A percentile compares a stretch with the other conserved stretches of the same genome.
These are phyloP conservation scores for Sinentomon sp. DNA, from an alignment of 2,888 invertebrate genomes.

Conservation along the genomic window DNA sequence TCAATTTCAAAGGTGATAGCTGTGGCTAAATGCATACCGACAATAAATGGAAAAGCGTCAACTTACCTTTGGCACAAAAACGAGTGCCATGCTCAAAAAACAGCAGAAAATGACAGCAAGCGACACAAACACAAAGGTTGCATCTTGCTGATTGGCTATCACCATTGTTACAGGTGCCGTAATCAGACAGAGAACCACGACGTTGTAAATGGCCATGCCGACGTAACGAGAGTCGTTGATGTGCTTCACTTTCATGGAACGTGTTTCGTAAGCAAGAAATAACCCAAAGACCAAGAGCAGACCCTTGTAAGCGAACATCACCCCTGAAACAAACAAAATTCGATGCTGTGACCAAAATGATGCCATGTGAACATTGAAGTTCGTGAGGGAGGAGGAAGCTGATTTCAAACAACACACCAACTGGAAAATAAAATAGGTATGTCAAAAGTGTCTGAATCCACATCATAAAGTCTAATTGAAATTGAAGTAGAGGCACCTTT, in stretches of 20 bases:
- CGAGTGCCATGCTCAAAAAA: slow-evolving; percentile 90
- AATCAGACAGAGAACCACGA: slow-evolving; percentile 87
- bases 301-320: slow-evolving; percentile 90
- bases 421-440: no score
- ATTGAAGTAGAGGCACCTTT: no score
- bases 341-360: no score
- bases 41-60: not conserved
- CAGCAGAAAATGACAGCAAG: slow-evolving; percentile 91
- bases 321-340: slow-evolving; percentile 29
- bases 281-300: slow-evolving; percentile 85
- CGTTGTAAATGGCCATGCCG: slow-evolving; percentile 98
- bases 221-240: slow-evolving; percentile 96
- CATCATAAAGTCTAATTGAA: no score
- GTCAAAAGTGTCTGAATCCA: no score
- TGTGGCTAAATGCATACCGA: slow-evolving; percentile 7
- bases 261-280: slow-evolving; percentile 91
- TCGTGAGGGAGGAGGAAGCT: no score
- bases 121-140: slow-evolving; percentile 86
- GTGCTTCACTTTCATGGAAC: slow-evolving; percentile 85
- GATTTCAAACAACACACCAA: no score
- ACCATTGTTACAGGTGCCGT: slow-evolving; percentile 94
- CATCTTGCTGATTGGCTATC: slow-evolving; percentile 89
- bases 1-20: no score
- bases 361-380: no score
- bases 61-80: slow-evolving; percentile 84